Percentiles rank a stretch among this genome's conserved stretches.
Conservation (phyloP, 2,113 vertebrate genomes). For the Sylvia atricapilla region DNA sequence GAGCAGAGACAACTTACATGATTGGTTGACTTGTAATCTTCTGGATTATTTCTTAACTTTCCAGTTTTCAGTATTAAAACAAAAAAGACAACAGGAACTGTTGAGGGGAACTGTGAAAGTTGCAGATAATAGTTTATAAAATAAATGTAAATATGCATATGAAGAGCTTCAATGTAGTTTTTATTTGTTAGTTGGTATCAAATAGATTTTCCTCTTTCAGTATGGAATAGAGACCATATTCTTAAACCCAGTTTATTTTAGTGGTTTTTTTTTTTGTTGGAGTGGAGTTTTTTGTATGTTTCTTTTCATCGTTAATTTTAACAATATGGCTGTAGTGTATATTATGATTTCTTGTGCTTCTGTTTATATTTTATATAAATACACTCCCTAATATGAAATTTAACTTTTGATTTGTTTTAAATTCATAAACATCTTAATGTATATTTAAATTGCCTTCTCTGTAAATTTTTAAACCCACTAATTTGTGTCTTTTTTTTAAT, state of each 20-base stretch:
- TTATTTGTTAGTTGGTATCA: background rate
- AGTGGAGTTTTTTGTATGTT: background rate
- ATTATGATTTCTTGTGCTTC: background rate
- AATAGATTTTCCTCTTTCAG: background rate
- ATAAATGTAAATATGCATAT: background rate
- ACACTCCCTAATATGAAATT: background rate
- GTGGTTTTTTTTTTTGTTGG: background rate
- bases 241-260: background rate
- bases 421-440: background rate
- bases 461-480: background rate
- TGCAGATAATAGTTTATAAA: background rate
- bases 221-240: background rate
- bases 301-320: background rate
- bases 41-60: background rate
- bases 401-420: background rate
- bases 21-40: background rate
- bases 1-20: background rate
- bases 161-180: background rate
- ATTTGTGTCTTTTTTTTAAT: slow-evolving; percentile 48
- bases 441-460: background rate
- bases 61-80: background rate
- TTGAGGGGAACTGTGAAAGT: background rate
- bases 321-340: background rate
- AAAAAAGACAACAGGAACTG: background rate
- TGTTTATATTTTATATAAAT: background rate